Evolutionary conservation across 2,888 invertebrate species (phyloP), one percentile per base, ranked within the genome.

Genomic region (Phaedon cochleariae): DNA sequence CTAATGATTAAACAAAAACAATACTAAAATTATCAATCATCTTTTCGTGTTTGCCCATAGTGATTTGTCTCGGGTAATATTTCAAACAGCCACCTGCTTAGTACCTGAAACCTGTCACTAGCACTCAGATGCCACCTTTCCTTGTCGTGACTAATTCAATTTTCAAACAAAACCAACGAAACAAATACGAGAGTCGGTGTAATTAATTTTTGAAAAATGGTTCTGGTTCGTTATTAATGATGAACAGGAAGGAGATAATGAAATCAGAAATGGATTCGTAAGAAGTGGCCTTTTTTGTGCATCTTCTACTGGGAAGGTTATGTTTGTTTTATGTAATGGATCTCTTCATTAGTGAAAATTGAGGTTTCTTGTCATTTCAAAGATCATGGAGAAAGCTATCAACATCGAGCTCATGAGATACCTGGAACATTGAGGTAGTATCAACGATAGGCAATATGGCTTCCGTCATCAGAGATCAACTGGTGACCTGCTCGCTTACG

Each of bases 11-110:
- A 15, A 41, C 41, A 41, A 41, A 41, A 41, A 41, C 41, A n/a
- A 41, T 15, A 41, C 41, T 1, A 15, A 41, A 41, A 41, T 41
- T 41, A 41, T 41, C 12, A 41, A 41, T 41, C 41, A 41, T n/a
- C 41, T 41, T 15, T 15, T 12, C 3, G 41, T 41, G 41, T 41
- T 41, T 41, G 41, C 41, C 53, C 59, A 55, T 62, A 59, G 54
- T 20, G 59, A 66, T 66, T 66, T 66, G 66, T 66, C 59, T 62
- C 62, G 59, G 66, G 59, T 54, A 49, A 66, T 66, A 59, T 66
- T 59, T 66, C 58, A 55, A 59, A 62, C 45, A 65, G 31, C 49
- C 66, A 66, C 66, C 66, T 66, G 66, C 66, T 62, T 62, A 66
- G 59, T 59, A 58, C 22, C 59, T 31, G 22, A 31, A 46, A 59